phyloP scores from a whole-genome alignment of 92 coral and sea anemone genomes.

The Hydrozoanthus gracilis region DNA sequence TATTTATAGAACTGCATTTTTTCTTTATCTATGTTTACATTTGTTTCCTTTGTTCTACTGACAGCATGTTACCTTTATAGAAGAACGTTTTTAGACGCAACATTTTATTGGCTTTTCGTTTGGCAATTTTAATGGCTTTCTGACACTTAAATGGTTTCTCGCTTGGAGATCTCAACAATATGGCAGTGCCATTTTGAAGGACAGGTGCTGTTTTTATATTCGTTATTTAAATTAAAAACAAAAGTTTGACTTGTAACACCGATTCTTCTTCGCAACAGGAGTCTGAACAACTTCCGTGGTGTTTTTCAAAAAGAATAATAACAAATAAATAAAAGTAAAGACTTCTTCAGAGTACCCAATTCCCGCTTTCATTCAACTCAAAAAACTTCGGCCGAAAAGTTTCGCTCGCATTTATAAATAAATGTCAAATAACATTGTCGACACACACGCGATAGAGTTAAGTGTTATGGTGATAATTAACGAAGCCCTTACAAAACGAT shows the following conservation, averaged over 20 bases:
- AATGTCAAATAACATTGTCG: neutral
- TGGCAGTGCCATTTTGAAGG: neutral
- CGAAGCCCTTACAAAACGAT: neutral
- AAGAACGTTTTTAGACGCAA: neutral
- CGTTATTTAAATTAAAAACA: too few species aligned
- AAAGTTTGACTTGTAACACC: too few species aligned
- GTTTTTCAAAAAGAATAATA: neutral
- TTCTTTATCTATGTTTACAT: neutral
- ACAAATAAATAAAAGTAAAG: neutral
- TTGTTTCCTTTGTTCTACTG: neutral
- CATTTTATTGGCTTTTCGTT: slow-evolving; percentile 30
- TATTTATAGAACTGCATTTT: neutral
- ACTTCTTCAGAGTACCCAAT: neutral
- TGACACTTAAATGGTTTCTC: slow-evolving; percentile 35
- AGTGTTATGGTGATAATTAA: slow-evolving; percentile 1
- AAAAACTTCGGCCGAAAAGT: slow-evolving; percentile 2
- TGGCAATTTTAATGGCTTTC: neutral
- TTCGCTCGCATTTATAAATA: neutral
- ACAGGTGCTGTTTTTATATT: slow-evolving; percentile 13
- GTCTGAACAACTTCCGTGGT: neutral
- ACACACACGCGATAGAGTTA: neutral
- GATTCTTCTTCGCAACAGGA: too few species aligned
- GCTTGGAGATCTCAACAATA: neutral
- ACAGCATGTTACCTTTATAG: neutral
- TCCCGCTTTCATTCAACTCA: neutral